phyloP scores from a whole-genome alignment of 2,797 vertebrate species.

The Sciurus carolinensis region DNA sequence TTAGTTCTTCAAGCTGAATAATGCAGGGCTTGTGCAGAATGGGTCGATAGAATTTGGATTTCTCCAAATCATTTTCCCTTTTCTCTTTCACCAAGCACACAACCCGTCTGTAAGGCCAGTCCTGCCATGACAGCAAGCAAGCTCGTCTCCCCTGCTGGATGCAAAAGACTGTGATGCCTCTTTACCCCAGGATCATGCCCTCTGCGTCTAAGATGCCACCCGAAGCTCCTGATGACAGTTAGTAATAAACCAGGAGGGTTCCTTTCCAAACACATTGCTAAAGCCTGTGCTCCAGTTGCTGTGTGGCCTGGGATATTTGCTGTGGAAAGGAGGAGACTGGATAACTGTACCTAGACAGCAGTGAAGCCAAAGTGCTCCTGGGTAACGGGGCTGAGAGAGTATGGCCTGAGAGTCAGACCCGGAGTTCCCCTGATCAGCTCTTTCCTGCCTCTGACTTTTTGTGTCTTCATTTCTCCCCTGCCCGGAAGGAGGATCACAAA shows the following conservation, averaged over 20 bases:
- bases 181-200: neutral
- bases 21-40: constrained; percentile 63
- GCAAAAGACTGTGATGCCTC: neutral
- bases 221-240: constrained; percentile 32
- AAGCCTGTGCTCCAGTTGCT: neutral
- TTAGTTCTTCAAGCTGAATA: constrained; percentile 83
- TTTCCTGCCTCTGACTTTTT: neutral
- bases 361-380: neutral
- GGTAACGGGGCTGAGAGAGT: neutral
- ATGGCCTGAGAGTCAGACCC: neutral
- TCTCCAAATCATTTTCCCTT: constrained; percentile 76
- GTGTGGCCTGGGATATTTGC: neutral
- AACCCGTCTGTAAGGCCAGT: neutral
- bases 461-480: neutral
- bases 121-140: neutral
- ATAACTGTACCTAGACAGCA: neutral
- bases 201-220: neutral
- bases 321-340: neutral
- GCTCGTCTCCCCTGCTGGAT: neutral
- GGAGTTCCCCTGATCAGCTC: neutral
- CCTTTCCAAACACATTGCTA: constrained; percentile 66
- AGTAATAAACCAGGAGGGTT: constrained; percentile 76
- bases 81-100: constrained; percentile 13
- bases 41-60: constrained; percentile 80
- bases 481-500: too few species aligned